A percentile compares a stretch with the other conserved stretches of the same genome.
phyloP scores from a whole-genome alignment of 2,888 invertebrate genomes.

The Cheilosia variabilis region DNA sequence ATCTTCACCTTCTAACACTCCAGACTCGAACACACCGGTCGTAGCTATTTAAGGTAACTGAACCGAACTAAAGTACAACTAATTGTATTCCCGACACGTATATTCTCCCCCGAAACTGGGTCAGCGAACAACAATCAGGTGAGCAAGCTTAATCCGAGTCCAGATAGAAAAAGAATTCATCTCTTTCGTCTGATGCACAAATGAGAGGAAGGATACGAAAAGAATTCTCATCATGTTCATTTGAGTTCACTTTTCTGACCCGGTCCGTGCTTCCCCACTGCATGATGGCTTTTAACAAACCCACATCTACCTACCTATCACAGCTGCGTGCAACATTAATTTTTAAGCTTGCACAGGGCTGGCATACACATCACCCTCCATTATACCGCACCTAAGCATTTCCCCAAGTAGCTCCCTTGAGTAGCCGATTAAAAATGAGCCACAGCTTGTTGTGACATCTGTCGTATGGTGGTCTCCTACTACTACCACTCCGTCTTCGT shows the following conservation, averaged over 20 bases:
- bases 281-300: no score
- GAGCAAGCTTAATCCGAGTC: conserved; percentile 41
- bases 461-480: conserved; percentile 13
- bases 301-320: not conserved
- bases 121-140: conserved; percentile 57
- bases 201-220: conserved; percentile 22
- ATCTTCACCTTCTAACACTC: conserved; percentile 11
- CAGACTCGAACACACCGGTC: not conserved
- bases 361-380: conserved; percentile 9
- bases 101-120: conserved; percentile 20
- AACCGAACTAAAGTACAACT: not conserved
- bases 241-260: conserved; percentile 55
- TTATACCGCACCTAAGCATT: conserved; percentile 17
- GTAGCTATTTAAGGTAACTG: not conserved
- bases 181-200: conserved; percentile 17
- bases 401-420: conserved; percentile 29
- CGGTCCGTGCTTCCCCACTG: conserved; percentile 17
- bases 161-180: conserved; percentile 41
- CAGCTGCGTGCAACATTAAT: conserved; percentile 54
- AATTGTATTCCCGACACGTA: conserved; percentile 55
- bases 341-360: conserved; percentile 35
- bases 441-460: conserved; percentile 54
- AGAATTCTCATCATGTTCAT: conserved; percentile 49
- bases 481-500: not conserved
- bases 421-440: conserved; percentile 59